Percentiles rank a stretch among this genome's conserved stretches.
Evolutionary conservation across 1,140 invertebrate genomes (phyloP).

Genomic region (Zaprionus nigranus): DNA sequence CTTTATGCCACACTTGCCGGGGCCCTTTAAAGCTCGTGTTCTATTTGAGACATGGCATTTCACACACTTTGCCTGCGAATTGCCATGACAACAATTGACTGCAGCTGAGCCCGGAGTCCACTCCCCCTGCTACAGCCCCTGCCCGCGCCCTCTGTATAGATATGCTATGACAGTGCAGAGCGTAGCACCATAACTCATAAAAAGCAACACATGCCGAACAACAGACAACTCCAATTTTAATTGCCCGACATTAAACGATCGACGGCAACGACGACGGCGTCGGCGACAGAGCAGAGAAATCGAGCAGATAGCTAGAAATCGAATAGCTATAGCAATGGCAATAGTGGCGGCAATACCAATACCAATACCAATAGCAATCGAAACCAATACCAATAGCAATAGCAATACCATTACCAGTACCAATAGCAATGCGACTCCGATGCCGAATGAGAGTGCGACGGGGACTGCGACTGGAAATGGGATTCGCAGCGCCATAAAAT

Average conservation of each 20-base stretch:
- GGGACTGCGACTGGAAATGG: slow-evolving; percentile 24
- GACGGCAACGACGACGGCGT: slow-evolving; percentile 37
- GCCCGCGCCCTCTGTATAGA: neutral
- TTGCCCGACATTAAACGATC: slow-evolving; percentile 82
- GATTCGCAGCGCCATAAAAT: slow-evolving; percentile 74
- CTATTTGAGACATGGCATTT: slow-evolving; percentile 17
- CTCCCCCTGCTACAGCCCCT: neutral
- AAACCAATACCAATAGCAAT: slow-evolving; percentile 25
- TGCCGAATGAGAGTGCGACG: neutral
- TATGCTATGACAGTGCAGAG: slow-evolving; percentile 13
- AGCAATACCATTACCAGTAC: slow-evolving; percentile 31
- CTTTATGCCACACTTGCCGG: slow-evolving; percentile 8
- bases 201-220: slow-evolving; percentile 35
- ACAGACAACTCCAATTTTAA: slow-evolving; percentile 76
- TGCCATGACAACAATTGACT: slow-evolving; percentile 44
- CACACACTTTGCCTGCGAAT: slow-evolving; percentile 30
- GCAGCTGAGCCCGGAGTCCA: slow-evolving; percentile 19
- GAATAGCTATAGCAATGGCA: slow-evolving; percentile 28
- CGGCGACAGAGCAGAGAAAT: slow-evolving; percentile 8
- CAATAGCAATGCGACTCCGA: slow-evolving; percentile 35
- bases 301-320: slow-evolving; percentile 22
- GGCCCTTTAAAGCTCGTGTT: slow-evolving; percentile 11
- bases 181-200: slow-evolving; percentile 68
- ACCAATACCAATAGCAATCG: slow-evolving; percentile 20
- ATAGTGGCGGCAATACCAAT: slow-evolving; percentile 29